Evolutionary conservation across 2,797 vertebrate species (phyloP), one percentile per base, ranked within the genome.

Genomic region (Gambelia wislizenii): DNA sequence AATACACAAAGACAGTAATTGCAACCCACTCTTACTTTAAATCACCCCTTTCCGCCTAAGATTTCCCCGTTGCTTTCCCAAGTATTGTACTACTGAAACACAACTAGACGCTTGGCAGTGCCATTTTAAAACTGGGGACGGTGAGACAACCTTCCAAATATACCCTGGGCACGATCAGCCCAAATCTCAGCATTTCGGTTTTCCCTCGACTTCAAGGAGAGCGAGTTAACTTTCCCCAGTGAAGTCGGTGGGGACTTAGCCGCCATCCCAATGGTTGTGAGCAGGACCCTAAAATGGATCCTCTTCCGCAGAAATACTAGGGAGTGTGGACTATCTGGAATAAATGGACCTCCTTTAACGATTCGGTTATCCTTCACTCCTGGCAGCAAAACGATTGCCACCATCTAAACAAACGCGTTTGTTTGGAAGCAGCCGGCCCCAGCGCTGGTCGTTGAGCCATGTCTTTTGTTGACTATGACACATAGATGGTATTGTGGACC

Each of bases 401-500:
- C 54, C 54, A 54, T 54, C 52, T 14, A 54, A 54, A 54, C 54
- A 54, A 54, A 54, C 54, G 54, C 54, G 12, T 54, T 54, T 54
- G 54, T 54, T 18, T 54, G 2, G 49, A 49, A 10, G 49, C 49
- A 49, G 49, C 12, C 12, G 49, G 49, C 49, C 49, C 49, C 49
- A 49, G 7, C 49, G 49, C 49, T 49, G 49, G 54, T 54, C 13
- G 54, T 54, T 16, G 13, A 16, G 54, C 54, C 54, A 3, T 54
- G 54, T 54, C 54, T 54, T 95, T 93, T 92, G 90, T 94, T 94
- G 87, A 59, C 20, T 2, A 13, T 49, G 94, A 89, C 91, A 83
- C 83, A 88, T 80, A 44, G 89, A 78, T 86, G 86, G 95, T 96
- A 95, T 93, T 94, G 97, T 97, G 97, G 97, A 98, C 96, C 95